Base-by-base conservation (phyloP, 2,113 vertebrate species). In the Tretioscincus oriximinensis region DNA sequence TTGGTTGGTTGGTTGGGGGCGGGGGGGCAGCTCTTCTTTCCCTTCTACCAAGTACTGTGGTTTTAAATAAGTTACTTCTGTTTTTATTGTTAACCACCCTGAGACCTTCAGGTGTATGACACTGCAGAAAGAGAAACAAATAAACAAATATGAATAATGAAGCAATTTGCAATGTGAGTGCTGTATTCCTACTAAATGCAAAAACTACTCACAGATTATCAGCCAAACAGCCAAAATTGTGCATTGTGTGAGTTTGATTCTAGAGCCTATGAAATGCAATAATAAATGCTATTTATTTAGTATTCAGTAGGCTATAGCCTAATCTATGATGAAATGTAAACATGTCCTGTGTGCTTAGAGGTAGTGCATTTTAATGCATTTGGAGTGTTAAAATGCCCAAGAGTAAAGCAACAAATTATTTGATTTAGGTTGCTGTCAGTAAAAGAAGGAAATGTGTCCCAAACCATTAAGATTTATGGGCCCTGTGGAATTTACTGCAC, bases 281-380 rank as follows among this genome's bases (percentile, higher is more conserved):
- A 51, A 51, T 41, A 51, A 51, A 8, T 35, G 7, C 10, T 88
- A 81, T 64, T 76, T 74, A 26, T 14, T 78, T 77, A 84, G 65
- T 29, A 85, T 64, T 82, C 35, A 67, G 26, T 58, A 5, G 20
- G 4, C 73, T 85, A 74, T 81, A 47, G 67, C 85, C 58, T 77
- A 49, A 24, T 67, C 63, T 83, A 78, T 84, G 60, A 73, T 58
- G 60, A 77, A 47, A 67, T 4, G 69, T 76, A 51, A 77, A 54
- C 84, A 72, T 78, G 86, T 78, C 60, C 74, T 4, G 41, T 73
- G 18, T 49, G 66, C 22, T 80, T 10, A 85, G 1, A 82, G 41
- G 45, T 60, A n/a, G 24, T 4, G 0, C 0, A 11, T 75, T 77
- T 85, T 64, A 76, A 80, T 68, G 83, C 81, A 65, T 28, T 64